phyloP scores from a whole-genome alignment of 2,888 invertebrate species.

The Mesoligia furuncula region DNA sequence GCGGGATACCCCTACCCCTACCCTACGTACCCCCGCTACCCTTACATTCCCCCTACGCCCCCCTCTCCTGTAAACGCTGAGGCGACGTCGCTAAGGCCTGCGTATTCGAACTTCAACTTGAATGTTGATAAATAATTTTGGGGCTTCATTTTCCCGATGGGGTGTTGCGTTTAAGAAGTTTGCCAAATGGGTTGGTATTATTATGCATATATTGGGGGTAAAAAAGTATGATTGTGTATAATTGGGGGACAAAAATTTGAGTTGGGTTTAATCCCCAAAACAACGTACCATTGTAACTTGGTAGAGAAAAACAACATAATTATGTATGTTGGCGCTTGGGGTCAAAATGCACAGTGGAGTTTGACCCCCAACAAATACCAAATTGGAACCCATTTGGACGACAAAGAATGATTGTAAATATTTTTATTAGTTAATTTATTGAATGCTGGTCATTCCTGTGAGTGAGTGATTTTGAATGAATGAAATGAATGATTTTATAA shows the following conservation, averaged over 20 bases:
- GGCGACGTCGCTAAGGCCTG: constrained; percentile 85
- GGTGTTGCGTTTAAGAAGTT: constrained; percentile 20
- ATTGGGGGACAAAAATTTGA: background rate
- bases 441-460: constrained; percentile 59
- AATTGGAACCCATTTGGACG: constrained; percentile 48
- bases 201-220: constrained; percentile 8
- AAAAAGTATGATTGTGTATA: constrained; percentile 2
- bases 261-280: background rate
- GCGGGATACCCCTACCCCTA: constrained; percentile 91
- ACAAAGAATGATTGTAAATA: constrained; percentile 57
- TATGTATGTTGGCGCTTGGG: background rate
- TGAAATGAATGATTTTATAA: constrained; percentile 50
- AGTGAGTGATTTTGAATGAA: constrained; percentile 42
- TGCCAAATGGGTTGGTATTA: constrained; percentile 37
- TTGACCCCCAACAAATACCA: background rate
- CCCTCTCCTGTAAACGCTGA: constrained; percentile 86
- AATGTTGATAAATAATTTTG: constrained; percentile 85
- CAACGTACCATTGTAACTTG: background rate
- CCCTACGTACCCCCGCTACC: constrained; percentile 87
- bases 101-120: constrained; percentile 87
- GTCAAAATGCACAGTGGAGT: background rate
- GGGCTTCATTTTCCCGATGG: constrained; percentile 46
- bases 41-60: constrained; percentile 89
- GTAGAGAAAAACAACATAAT: background rate
- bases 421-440: constrained; percentile 66